Evolutionary conservation across 2,113 vertebrate species (phyloP).

Genomic region (Limanda limanda): DNA sequence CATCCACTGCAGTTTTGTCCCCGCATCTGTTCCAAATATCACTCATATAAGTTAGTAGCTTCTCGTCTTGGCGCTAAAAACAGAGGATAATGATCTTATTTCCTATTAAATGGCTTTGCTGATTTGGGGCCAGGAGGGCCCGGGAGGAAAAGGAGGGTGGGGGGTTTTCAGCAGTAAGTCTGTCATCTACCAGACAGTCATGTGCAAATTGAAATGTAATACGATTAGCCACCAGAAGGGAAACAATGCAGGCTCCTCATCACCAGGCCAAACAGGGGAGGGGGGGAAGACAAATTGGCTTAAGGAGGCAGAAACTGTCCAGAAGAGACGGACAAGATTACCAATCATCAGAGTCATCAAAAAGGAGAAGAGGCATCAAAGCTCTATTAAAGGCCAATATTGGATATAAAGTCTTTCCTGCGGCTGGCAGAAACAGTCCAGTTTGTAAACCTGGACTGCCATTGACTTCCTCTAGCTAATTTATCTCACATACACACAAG

Average conservation of each 20-base stretch:
- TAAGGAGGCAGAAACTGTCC: constrained; percentile 49
- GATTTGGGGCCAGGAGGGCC: constrained; percentile 49
- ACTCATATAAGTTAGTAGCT: constrained; percentile 34
- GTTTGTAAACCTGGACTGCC: constrained; percentile 38
- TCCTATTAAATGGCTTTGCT: constrained; percentile 56
- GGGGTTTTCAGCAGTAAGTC: constrained; percentile 63
- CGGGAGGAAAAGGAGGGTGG: constrained; percentile 6
- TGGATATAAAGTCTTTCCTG: constrained; percentile 16
- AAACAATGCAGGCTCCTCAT: constrained; percentile 66
- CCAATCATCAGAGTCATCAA: constrained; percentile 55
- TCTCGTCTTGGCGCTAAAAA: constrained; percentile 52
- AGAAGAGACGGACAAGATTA: constrained; percentile 48
- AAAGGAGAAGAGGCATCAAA: constrained; percentile 37
- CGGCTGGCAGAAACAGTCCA: constrained; percentile 14
- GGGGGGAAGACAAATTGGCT: constrained; percentile 53
- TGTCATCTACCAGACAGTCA: constrained; percentile 78
- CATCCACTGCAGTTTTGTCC: constrained; percentile 7
- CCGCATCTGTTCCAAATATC: constrained; percentile 54
- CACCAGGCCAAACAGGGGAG: constrained; percentile 16
- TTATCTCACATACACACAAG: constrained; percentile 6
- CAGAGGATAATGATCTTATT: constrained; percentile 68
- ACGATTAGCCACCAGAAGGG: constrained; percentile 74
- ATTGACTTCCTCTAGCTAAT: constrained; percentile 48
- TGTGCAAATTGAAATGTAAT: constrained; percentile 81
- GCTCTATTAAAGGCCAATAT: constrained; percentile 28